A percentile compares a stretch with the other conserved stretches of the same genome.
These are phyloP conservation scores for Poecilia latipinna DNA, from an alignment of 2,113 vertebrate genomes.

Conservation along the genomic window DNA sequence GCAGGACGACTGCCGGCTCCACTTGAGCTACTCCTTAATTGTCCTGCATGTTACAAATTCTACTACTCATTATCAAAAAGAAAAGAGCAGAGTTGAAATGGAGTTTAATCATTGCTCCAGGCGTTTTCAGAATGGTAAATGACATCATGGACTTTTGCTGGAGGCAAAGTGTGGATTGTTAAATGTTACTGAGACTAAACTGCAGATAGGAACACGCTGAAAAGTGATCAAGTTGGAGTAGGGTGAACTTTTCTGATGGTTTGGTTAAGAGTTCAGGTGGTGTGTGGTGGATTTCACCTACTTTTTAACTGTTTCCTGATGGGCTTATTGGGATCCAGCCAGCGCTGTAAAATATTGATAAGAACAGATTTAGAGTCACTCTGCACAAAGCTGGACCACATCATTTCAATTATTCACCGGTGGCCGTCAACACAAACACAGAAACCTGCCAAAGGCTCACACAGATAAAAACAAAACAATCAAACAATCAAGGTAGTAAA, in stretches of 20 bases:
- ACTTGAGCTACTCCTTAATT: conserved; percentile 32
- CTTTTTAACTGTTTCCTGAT: conserved; percentile 99
- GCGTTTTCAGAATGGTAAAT: conserved; percentile 41
- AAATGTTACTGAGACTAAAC: conserved; percentile 12
- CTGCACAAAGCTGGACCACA: conserved; percentile 50
- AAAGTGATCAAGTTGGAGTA: not conserved
- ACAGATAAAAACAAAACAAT: conserved; percentile 1
- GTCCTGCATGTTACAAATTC: conserved; percentile 47
- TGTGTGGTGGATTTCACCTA: conserved; percentile 80
- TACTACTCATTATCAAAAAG: conserved; percentile 41
- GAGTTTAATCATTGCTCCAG: conserved; percentile 59
- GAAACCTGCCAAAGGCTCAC: conserved; percentile 10
- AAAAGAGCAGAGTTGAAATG: conserved; percentile 52
- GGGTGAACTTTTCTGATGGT: conserved; percentile 1
- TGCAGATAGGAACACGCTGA: not conserved
- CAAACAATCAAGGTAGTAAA: too few species aligned
- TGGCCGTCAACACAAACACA: conserved; percentile 22
- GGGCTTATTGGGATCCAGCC: conserved; percentile 98
- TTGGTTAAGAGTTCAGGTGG: conserved; percentile 16
- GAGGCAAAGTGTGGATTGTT: conserved; percentile 27
- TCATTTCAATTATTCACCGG: conserved; percentile 63
- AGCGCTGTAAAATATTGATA: conserved; percentile 88
- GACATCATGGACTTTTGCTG: conserved; percentile 19
- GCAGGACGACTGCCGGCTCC: conserved; percentile 25
- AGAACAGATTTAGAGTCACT: conserved; percentile 69